Evolutionary conservation across 1,140 invertebrate species (phyloP), one percentile per base, ranked within the genome.

Genomic region (Aphelinus certus): DNA sequence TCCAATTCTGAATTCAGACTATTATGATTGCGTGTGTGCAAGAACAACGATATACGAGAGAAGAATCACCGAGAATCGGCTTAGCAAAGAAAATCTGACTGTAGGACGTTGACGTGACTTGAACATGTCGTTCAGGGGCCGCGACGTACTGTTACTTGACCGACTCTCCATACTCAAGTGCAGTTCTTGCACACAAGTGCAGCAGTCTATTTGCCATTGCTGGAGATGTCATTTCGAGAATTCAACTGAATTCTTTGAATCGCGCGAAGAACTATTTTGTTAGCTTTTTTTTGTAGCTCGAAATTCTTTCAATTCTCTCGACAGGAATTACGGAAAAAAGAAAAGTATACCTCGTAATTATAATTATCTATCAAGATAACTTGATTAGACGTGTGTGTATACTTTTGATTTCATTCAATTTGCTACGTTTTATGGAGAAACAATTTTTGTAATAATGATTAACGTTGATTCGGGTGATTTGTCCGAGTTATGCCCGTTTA

Each of bases 131-230:
- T 84, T 77, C 84, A 80, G 80, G 77, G 83, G 80, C 83, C 83
- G 82, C 79, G 83, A 83, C 81, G 79, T 86, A 88, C 87, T 87
- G 87, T 88, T 88, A 88, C 82, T 80, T 87, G 87, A 88, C 87
- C 87, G 86, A 88, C 86, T 88, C 83, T 80, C 83, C 82, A 6
- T 45, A 26, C 47, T 2, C 42, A 46, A 45, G 45, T 43, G 3
- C n/a, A 51, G 55, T 51, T 72, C 61, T 45, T 57, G n/a, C 57
- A 65, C 26, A 26, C 53, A 72, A 73, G 58, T 67, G 47, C 9
- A 61, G 1, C 46, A 73, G 42, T 62, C 60, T 74, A 63, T n/a
- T 68, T 63, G 55, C n/a, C 42, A 4, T 4, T 47, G 0, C 10
- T 7, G 42, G 26, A 26, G 47, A 45, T 51, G 57, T 70, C 46